These are phyloP conservation scores for Girardinus metallicus DNA, from an alignment of 2,797 vertebrate genomes.

Conservation along the genomic window DNA sequence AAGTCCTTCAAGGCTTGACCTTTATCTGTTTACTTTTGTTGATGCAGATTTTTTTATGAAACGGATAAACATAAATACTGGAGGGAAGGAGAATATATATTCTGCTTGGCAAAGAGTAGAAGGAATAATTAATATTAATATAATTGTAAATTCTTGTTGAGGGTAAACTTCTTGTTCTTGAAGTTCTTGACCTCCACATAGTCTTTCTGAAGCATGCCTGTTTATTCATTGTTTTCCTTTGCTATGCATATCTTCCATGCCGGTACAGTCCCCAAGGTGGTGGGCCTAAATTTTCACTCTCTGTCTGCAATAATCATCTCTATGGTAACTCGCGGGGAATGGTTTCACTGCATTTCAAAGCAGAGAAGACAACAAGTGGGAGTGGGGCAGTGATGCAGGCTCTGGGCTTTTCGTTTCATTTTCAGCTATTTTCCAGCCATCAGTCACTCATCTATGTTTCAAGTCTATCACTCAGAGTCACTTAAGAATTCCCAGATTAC, in stretches of 20 bases:
- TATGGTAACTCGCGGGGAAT: conserved; percentile 64
- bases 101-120: conserved; percentile 6
- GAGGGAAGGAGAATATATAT: conserved; percentile 12
- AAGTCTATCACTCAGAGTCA: conserved; percentile 63
- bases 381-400: conserved; percentile 7
- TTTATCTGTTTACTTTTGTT: conserved; percentile 32
- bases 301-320: conserved; percentile 69
- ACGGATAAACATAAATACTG: conserved; percentile 37
- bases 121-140: conserved; percentile 36
- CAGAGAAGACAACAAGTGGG: conserved; percentile 50
- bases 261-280: conserved; percentile 59
- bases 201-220: conserved; percentile 19
- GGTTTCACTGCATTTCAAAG: conserved; percentile 57
- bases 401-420: conserved; percentile 60
- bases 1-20: conserved; percentile 29
- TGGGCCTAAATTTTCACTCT: conserved; percentile 62
- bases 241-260: conserved; percentile 50
- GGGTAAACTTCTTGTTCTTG: conserved; percentile 6
- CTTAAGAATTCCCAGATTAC: conserved; percentile 57
- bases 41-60: conserved; percentile 18
- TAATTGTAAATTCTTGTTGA: conserved; percentile 23
- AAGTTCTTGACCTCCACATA: conserved; percentile 26
- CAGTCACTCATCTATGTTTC: conserved; percentile 68
- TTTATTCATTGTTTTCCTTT: conserved; percentile 33
- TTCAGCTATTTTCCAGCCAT: conserved; percentile 62